phyloP scores from a whole-genome alignment of 92 coral and sea anemone genomes.

The Umimayanthus chanpuru region DNA sequence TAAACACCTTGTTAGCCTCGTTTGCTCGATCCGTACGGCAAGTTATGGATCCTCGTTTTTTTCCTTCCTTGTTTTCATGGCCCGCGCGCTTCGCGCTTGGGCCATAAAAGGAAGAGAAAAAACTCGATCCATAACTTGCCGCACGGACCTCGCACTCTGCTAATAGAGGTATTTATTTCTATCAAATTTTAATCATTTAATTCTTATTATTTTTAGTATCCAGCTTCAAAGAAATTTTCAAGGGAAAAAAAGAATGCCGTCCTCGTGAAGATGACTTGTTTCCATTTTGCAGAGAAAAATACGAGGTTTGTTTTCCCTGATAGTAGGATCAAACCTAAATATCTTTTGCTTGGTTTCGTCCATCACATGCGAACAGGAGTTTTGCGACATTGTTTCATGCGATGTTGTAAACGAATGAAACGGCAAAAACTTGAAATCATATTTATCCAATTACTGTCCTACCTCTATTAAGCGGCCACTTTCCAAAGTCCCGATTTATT shows the following conservation, averaged over 20 bases:
- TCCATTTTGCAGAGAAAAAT: slow-evolving; percentile 35
- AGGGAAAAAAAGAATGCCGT: slow-evolving; percentile 1
- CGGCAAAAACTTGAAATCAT: not conserved
- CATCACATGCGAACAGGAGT: not conserved
- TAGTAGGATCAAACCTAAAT: not conserved
- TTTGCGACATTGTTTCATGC: not conserved
- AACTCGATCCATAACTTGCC: no score
- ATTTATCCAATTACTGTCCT: not conserved
- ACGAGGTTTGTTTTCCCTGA: slow-evolving; percentile 10
- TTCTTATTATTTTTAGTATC: slow-evolving; percentile 2
- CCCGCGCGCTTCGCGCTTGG: no score
- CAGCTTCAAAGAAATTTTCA: not conserved
- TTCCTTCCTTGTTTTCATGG: no score
- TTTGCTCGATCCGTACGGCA: no score
- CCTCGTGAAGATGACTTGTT: slow-evolving; percentile 14
- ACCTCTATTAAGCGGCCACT: no score
- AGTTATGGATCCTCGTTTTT: no score
- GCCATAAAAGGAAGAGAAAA: no score
- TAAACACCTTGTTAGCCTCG: no score
- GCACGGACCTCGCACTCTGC: no score
- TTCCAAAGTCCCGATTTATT: no score
- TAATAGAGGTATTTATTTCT: no score
- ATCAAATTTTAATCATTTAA: not conserved
- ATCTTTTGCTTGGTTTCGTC: not conserved
- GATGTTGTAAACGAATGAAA: not conserved